Evolutionary conservation across 2,797 vertebrate genomes (phyloP).

Genomic region (Chiloscyllium punctatum): DNA sequence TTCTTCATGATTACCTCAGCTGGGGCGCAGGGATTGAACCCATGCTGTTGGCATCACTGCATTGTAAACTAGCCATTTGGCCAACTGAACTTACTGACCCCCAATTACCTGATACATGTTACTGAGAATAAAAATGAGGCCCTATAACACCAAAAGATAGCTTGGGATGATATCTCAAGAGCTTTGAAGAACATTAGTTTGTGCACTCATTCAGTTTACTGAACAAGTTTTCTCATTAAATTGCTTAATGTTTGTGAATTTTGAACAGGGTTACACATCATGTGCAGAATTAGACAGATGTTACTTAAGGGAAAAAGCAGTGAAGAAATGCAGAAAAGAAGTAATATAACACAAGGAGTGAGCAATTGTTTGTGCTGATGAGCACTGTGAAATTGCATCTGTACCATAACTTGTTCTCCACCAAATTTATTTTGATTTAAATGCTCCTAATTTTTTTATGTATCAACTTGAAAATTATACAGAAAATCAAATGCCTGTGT

Average conservation of each 20-base stretch:
- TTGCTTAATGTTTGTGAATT: not conserved
- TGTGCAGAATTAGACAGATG: not conserved
- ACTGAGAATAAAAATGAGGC: too few species aligned
- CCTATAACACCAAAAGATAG: too few species aligned
- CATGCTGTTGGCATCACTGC: too few species aligned
- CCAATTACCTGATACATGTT: too few species aligned
- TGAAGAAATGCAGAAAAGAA: not conserved
- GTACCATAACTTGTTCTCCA: not conserved
- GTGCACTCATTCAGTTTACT: not conserved
- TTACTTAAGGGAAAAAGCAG: not conserved
- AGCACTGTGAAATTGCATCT: not conserved
- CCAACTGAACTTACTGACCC: too few species aligned
- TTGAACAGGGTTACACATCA: not conserved
- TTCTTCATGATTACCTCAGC: too few species aligned
- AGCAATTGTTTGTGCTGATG: not conserved
- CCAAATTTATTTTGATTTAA: not conserved
- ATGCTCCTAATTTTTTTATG: constrained; percentile 8
- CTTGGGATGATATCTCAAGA: too few species aligned
- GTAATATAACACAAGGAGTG: not conserved
- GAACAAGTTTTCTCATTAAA: not conserved
- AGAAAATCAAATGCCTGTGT: not conserved
- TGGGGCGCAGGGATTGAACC: too few species aligned
- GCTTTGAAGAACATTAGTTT: too few species aligned
- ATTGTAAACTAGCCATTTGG: too few species aligned
- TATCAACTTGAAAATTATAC: constrained; percentile 43